Conservation (phyloP, 2,797 vertebrate species). For the Molossus molossus region DNA sequence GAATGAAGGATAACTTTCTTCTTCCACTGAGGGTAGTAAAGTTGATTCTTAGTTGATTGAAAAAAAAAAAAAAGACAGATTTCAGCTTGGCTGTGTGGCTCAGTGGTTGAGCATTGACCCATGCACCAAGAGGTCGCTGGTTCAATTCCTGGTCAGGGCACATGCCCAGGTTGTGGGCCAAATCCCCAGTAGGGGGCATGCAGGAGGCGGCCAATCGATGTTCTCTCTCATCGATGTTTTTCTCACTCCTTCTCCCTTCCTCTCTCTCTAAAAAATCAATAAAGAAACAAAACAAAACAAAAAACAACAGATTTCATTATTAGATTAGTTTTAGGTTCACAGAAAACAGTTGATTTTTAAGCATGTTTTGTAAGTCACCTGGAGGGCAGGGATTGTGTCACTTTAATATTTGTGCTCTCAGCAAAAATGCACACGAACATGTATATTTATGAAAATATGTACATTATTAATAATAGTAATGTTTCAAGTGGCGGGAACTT, state of each 20-base stretch:
- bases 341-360: constrained; percentile 40
- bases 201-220: too few relatives aligned
- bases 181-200: too few relatives aligned
- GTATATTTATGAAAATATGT: background rate
- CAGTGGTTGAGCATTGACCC: too few relatives aligned
- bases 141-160: too few relatives aligned
- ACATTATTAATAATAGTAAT: background rate
- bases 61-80: background rate
- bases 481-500: constrained; percentile 8
- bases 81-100: background rate
- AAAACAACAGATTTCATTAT: background rate
- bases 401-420: constrained; percentile 31
- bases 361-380: background rate
- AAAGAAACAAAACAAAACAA: background rate
- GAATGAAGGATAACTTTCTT: background rate
- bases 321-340: constrained; percentile 5
- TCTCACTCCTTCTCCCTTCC: too few relatives aligned
- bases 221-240: too few relatives aligned
- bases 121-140: too few relatives aligned
- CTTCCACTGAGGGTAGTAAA: background rate
- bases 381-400: background rate
- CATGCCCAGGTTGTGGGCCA: too few relatives aligned
- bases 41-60: background rate
- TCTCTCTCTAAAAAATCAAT: too few relatives aligned
- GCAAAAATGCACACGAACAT: background rate